Conservation (phyloP, 2,888 invertebrate species). For the Agonopterix subpropinquella region DNA sequence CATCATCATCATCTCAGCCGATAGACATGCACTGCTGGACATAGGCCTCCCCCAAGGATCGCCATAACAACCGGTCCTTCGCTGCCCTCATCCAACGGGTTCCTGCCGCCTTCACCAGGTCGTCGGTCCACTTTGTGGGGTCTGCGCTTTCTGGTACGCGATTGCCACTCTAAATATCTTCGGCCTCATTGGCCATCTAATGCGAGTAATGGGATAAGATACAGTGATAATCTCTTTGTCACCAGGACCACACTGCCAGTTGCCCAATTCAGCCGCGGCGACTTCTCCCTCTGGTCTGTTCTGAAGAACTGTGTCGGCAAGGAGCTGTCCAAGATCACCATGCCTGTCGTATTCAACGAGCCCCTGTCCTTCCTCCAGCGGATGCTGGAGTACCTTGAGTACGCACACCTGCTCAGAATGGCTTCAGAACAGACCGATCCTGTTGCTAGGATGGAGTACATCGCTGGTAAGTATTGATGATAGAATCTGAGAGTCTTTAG, state of each 20-base stretch:
- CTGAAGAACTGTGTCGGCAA: conserved; percentile 94
- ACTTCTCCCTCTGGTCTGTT: conserved; percentile 93
- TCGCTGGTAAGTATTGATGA: conserved; percentile 66
- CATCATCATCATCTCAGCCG: no score
- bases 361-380: conserved; percentile 96
- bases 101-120: no score
- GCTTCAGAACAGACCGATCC: conserved; percentile 88
- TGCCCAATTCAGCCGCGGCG: conserved; percentile 84
- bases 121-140: no score
- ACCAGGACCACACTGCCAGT: conserved; percentile 81
- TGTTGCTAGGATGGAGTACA: conserved; percentile 86
- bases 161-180: no score
- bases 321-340: conserved; percentile 96
- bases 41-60: no score
- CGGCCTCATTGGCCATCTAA: no score
- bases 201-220: no score
- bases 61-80: no score
- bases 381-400: conserved; percentile 96
- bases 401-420: conserved; percentile 82
- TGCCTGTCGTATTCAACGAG: conserved; percentile 98
- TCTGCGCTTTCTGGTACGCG: no score
- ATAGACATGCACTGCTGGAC: no score
- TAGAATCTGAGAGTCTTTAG: no score
- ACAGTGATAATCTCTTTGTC: conserved; percentile 16
- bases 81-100: no score